Evolutionary conservation across 2,113 vertebrate genomes (phyloP), one percentile per base, ranked within the genome.

Genomic region (Callithrix jacchus): DNA sequence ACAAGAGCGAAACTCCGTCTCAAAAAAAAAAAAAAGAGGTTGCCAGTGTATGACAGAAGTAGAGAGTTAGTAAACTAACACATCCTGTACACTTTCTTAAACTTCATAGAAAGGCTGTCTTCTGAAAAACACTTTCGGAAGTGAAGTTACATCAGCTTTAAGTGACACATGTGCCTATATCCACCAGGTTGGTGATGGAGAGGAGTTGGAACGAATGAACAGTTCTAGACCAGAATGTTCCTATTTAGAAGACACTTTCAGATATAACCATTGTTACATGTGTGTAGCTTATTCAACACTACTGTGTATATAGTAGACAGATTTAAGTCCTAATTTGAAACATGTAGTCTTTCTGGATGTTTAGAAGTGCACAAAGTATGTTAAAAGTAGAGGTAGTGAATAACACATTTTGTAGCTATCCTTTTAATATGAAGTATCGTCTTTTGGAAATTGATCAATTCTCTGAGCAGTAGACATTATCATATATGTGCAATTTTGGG

Each of bases 241-340:
- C 14, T 81, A 5, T 20, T 13, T 45, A 87, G 94, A 96, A 73
- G 95, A 95, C 68, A 96, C 84, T 95, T 96, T 83, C 47, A 83
- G 80, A 74, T 92, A 52, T 30, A 94, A 85, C 86, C 87, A 81
- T 47, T 47, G 47, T 13, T 47, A 47, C 47, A 12, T 47, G 47
- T 47, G 47, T 47, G 47, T 12, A 47, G 47, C 12, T 47, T 47
- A 47, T 47, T 47, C 47, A 47, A 47, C 47, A 77, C 88, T 96
- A 91, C 82, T 95, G 25, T 97, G 93, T 97, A 94, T 92, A 90
- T 95, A 94, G 64, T 76, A 49, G 77, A 93, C 92, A 97, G 74
- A 83, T 27, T 61, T 82, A 81, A 97, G 83, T 97, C 97, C 93
- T 92, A 87, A 97, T 94, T 89, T 95, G 85, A 97, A 97, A 97